Conservation (phyloP, 2,113 vertebrate species). For the Lipophrys pholis region DNA sequence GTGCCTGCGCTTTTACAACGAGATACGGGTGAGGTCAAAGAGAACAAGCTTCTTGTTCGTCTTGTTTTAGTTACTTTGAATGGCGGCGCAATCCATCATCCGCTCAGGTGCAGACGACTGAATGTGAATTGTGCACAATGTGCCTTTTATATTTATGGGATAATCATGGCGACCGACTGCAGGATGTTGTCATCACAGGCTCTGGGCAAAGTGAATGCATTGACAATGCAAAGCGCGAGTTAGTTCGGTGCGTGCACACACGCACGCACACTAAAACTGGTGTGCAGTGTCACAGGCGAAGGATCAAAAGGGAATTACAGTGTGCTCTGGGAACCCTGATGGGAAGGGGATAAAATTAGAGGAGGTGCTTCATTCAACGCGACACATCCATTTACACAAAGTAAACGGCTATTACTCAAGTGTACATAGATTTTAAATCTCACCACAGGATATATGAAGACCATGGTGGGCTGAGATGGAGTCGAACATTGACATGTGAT, state of each 20-base stretch:
- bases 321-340: slow-evolving; percentile 58
- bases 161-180: slow-evolving; percentile 42
- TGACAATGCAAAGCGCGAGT: no score
- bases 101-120: slow-evolving; percentile 29
- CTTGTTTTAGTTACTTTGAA: slow-evolving; percentile 39
- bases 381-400: slow-evolving; percentile 72
- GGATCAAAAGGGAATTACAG: slow-evolving; percentile 62
- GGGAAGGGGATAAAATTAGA: slow-evolving; percentile 62
- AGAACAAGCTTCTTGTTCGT: slow-evolving; percentile 17
- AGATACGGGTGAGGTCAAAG: slow-evolving; percentile 48
- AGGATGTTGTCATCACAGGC: slow-evolving; percentile 17
- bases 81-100: slow-evolving; percentile 46
- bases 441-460: slow-evolving; percentile 27
- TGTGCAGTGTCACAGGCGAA: slow-evolving; percentile 51
- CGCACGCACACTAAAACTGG: slow-evolving; percentile 1
- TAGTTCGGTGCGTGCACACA: neutral
- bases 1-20: slow-evolving; percentile 33
- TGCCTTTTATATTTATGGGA: slow-evolving; percentile 34
- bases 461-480: slow-evolving; percentile 27
- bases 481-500: slow-evolving; percentile 35
- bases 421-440: slow-evolving; percentile 53
- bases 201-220: slow-evolving; percentile 11
- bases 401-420: slow-evolving; percentile 65
- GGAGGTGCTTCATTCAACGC: slow-evolving; percentile 64
- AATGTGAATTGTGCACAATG: slow-evolving; percentile 27